Conservation (phyloP, 2,113 vertebrate genomes). For the Rhadina sibilatrix region DNA sequence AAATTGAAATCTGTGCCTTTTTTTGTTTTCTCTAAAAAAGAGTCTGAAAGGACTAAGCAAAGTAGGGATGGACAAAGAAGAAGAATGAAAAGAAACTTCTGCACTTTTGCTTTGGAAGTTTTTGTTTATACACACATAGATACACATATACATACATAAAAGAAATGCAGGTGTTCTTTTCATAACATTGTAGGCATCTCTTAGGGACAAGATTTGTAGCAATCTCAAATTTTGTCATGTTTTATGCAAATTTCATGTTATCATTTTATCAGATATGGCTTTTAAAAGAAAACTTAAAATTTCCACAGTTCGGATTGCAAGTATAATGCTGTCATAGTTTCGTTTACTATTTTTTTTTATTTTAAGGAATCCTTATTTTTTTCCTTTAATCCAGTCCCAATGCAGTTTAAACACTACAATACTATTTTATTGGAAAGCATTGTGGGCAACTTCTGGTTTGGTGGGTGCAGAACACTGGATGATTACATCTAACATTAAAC, state of each 20-base stretch:
- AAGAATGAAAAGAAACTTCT: background rate
- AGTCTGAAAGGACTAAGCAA: background rate
- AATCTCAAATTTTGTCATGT: background rate
- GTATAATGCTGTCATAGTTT: background rate
- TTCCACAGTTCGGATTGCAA: background rate
- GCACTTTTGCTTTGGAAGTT: background rate
- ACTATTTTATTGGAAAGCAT: background rate
- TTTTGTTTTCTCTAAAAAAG: background rate
- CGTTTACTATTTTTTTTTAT: background rate
- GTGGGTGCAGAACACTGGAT: background rate
- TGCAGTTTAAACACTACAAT: background rate
- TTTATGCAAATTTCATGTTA: background rate
- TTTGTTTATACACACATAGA: background rate
- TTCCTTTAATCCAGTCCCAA: background rate
- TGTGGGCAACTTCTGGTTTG: background rate
- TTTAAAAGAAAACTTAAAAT: background rate
- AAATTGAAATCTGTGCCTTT: background rate
- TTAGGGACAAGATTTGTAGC: background rate
- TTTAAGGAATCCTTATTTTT: background rate
- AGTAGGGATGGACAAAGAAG: background rate
- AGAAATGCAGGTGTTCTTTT: background rate
- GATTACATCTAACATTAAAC: background rate
- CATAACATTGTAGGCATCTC: background rate
- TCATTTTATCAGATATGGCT: background rate
- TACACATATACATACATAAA: background rate